These are phyloP conservation scores for Thalassarche chlororhynchos DNA, from an alignment of 2,113 vertebrate species.

Conservation along the genomic window DNA sequence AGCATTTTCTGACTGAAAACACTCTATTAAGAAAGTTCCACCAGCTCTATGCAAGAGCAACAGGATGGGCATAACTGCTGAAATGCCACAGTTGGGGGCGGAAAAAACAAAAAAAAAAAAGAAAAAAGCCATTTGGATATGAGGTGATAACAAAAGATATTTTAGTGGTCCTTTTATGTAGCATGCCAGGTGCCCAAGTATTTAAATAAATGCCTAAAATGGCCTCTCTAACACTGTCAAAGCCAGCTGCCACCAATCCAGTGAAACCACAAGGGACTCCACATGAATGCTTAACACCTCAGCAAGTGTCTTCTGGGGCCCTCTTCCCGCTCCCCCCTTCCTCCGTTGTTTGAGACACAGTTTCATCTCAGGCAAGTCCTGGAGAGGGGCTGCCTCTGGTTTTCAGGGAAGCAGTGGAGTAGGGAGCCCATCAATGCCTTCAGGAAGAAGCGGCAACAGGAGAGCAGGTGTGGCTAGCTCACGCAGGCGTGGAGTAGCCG, in stretches of 20 bases:
- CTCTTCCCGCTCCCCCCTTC: rapidly evolving
- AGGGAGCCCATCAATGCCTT: rapidly evolving
- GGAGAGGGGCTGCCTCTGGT: not conserved
- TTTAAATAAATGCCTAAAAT: not conserved
- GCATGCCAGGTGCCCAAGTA: not conserved
- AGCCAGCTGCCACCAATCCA: not conserved
- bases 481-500: rapidly evolving
- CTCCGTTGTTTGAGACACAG: not conserved
- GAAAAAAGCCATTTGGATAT: not conserved
- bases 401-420: rapidly evolving
- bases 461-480: not conserved
- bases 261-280: rapidly evolving
- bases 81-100: not conserved
- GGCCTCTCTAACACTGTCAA: not conserved
- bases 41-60: not conserved
- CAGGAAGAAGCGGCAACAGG: not conserved
- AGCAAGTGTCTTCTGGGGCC: rapidly evolving
- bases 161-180: rapidly evolving
- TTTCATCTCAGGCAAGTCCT: not conserved
- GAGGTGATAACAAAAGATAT: not conserved
- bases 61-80: not conserved
- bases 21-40: not conserved
- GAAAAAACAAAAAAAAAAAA: no score
- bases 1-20: not conserved
- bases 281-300: not conserved